Base-by-base conservation (phyloP, 2,888 invertebrate species). In the Erebia ligea region DNA sequence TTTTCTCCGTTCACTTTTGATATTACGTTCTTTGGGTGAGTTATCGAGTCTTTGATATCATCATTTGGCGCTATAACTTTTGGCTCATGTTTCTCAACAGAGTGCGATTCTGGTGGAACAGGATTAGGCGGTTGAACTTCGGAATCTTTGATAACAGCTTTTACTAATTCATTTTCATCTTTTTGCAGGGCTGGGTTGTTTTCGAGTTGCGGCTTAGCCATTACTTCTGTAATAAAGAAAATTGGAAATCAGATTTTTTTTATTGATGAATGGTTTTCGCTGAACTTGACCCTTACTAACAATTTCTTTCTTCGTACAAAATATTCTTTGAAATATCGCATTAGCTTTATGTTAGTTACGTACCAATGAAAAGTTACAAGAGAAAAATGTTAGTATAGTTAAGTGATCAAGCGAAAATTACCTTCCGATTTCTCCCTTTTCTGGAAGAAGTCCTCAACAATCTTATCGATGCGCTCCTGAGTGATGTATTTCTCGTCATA, bases 71-170 rank as follows among this genome's bases (percentile, higher is more conserved):
- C 78, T 72, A 85, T 84, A 75, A 86, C 81, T 87, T 76, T 70
- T 67, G 77, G 75, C 76, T 64, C 70, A 58, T 54, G 89, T 77
- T 93, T 93, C 75, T 94, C 94, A 68, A 88, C 88, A 1, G 88
- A 86, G 68, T 85, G 85, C 0, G 88, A 83, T 73, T 92, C 90
- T 2, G 93, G 92, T n/a, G 92, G 90, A 0, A 91, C 85, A 0
- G 92, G 91, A 73, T 93, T 93, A 0, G 93, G 92, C 0, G 93
- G 92, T 76, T 93, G 89, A 4, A 90, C 82, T 80, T 88, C 90
- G 0, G 94, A 93, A 76, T 93, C 89, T 77, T 87, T 87, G 11
- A 79, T 78, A 2, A 79, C 76, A 11, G 85, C 81, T 57, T 82
- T 82, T 3, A 79, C 75, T 54, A 78, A 40, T 70, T 78, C 76